These are phyloP conservation scores for Steinernema hermaphroditum DNA, from an alignment of 2,888 invertebrate species.

Conservation along the genomic window DNA sequence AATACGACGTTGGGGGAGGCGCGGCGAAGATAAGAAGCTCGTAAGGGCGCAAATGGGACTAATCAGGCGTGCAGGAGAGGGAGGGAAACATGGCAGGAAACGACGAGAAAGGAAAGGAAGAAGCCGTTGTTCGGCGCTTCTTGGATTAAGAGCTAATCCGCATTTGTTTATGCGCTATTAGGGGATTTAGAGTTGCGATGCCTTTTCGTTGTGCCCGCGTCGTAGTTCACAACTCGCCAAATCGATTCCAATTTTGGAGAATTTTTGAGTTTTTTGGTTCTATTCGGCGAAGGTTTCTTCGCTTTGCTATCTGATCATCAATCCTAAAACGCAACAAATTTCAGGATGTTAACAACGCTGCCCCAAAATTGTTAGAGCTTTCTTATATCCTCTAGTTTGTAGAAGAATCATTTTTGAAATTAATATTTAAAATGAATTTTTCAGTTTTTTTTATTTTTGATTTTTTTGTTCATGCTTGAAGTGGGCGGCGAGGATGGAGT, in stretches of 20 bases:
- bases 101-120: background rate
- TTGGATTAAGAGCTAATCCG: slow-evolving; percentile 23
- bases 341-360: too few species aligned
- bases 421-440: too few species aligned
- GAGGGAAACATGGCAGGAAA: background rate
- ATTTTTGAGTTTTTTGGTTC: background rate
- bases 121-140: background rate
- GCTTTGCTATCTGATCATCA: too few species aligned
- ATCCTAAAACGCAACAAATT: too few species aligned
- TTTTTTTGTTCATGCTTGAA: too few species aligned
- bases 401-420: too few species aligned
- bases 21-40: slow-evolving; percentile 17
- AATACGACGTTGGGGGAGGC: background rate
- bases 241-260: background rate
- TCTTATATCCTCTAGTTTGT: too few species aligned
- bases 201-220: background rate
- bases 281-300: too few species aligned
- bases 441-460: too few species aligned
- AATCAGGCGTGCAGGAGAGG: background rate
- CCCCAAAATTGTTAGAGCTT: too few species aligned
- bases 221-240: background rate
- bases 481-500: too few species aligned
- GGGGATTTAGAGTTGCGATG: background rate
- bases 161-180: slow-evolving; percentile 26
- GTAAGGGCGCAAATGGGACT: slow-evolving; percentile 13